Conservation (phyloP, 2,113 vertebrate genomes). For the Elephantulus edwardii region DNA sequence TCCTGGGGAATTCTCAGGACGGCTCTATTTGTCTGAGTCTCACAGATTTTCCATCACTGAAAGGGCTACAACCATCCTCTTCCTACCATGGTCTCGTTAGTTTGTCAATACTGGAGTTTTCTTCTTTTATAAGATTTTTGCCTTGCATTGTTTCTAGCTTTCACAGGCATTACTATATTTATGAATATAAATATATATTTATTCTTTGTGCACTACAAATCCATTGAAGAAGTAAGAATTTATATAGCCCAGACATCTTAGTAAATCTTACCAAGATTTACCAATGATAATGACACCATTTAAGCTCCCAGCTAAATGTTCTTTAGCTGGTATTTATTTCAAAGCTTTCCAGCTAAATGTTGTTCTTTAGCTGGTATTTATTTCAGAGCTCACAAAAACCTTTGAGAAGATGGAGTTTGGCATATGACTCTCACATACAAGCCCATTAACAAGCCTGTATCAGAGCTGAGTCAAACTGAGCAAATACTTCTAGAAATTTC, state of each 20-base stretch:
- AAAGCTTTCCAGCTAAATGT: background rate
- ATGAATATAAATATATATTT: constrained; percentile 33
- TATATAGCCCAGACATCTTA: background rate
- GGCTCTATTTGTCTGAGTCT: background rate
- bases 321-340: constrained; percentile 43
- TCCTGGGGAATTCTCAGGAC: background rate
- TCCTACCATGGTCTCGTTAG: background rate
- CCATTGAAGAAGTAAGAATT: constrained; percentile 22
- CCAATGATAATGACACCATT: constrained; percentile 33
- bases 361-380: constrained; percentile 41
- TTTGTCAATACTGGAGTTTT: background rate
- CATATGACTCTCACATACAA: constrained; percentile 55
- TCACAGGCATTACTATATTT: background rate
- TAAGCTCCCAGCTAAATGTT: constrained; percentile 10
- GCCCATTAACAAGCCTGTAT: constrained; percentile 53
- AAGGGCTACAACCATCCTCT: background rate
- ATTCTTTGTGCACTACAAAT: constrained; percentile 21
- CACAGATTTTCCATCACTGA: background rate
- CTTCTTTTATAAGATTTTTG: background rate
- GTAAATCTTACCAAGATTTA: constrained; percentile 29
- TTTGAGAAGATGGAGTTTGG: constrained; percentile 34
- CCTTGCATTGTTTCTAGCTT: background rate
- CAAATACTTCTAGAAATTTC: constrained; percentile 73
- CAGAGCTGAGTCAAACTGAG: constrained; percentile 54
- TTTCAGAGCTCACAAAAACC: constrained; percentile 36